Percentiles rank a stretch among this genome's conserved stretches.
phyloP scores from a whole-genome alignment of 2,113 vertebrate species.

The Nycticryphes semicollaris region DNA sequence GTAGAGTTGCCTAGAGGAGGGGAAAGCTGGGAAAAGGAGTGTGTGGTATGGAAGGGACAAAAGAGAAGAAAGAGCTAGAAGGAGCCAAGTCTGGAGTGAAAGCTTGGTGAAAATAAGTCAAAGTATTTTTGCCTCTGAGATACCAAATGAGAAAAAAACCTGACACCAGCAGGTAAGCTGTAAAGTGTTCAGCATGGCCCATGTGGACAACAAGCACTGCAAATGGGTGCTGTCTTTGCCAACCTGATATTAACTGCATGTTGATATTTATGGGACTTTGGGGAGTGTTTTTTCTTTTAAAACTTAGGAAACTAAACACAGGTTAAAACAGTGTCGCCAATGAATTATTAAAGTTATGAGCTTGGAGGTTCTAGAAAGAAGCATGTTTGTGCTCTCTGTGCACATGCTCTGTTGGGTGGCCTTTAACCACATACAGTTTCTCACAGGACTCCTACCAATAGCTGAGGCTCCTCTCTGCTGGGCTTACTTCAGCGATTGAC shows the following conservation, averaged over 20 bases:
- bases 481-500: background rate
- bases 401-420: fast-evolving
- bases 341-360: background rate
- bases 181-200: background rate
- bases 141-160: background rate
- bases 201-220: background rate
- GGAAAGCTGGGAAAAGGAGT: background rate
- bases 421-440: background rate
- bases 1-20: background rate
- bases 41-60: background rate
- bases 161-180: background rate
- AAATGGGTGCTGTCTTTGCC: background rate
- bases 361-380: background rate
- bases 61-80: background rate
- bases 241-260: fast-evolving
- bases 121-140: background rate
- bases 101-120: background rate
- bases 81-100: background rate
- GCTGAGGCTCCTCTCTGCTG: background rate
- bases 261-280: background rate
- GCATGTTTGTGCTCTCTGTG: background rate
- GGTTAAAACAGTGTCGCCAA: background rate
- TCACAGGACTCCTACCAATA: background rate
- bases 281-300: background rate
- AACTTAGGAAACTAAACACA: background rate